Base-by-base conservation (phyloP, 2,888 invertebrate species). In the Coremacera marginata region DNA sequence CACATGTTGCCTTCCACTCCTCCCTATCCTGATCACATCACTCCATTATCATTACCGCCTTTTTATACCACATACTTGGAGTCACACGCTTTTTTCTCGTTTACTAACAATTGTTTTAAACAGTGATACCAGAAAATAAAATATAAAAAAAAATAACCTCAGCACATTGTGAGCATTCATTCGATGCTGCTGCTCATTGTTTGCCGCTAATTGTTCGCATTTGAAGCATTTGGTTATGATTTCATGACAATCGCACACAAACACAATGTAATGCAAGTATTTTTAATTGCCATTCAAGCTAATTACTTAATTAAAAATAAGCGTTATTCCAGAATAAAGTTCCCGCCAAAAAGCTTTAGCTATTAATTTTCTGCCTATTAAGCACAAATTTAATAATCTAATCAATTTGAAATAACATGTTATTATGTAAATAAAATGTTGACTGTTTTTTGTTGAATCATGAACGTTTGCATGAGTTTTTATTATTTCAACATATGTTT, bases 251-350 rank as follows among this genome's bases (percentile, higher is more conserved):
- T 60, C 14, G 57, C 57, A 22, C 4, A 22, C 57, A 57, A 31
- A 60, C 57, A 60, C 22, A 49, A 51, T 19, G 31, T 70, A 51
- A 70, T 55, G 37, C 34, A 19, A 71, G 60, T 57, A 71, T 60
- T 71, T 57, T 57, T 31, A 60, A 71, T 71, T 71, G 57, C 57
- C 55, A 34, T 34, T 31, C n/a, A 11, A 57, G 34, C 57, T 71
- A 37, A 71, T 71, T 71, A 71, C 71, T 57, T 57, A 37, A 71
- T 71, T 37, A 34, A 57, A 71, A 31, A 19, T 16, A 22, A 31
- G 57, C 71, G 19, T 37, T 37, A 37, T 37, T n/a, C 22, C 11
- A 34, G 19, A 37, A 19, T 7, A 19, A 44, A 67, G 16, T 49
- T 8, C 22, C 14, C 37, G 65, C 19, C 37, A 19, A 22, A 68